Evolutionary conservation across 2,888 invertebrate species (phyloP).

Genomic region (Melolontha melolontha): DNA sequence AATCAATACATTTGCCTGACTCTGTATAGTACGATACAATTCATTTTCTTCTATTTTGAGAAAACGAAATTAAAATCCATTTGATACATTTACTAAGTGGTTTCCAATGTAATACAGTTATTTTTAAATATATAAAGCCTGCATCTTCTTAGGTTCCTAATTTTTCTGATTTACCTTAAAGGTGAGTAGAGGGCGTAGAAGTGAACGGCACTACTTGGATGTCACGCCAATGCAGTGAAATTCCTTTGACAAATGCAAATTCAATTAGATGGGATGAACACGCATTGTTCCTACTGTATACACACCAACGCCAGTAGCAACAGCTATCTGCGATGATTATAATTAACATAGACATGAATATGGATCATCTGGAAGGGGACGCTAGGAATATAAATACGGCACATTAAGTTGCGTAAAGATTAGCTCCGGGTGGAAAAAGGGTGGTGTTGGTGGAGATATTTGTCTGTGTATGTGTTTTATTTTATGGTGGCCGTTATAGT

Average conservation of each 20-base stretch:
- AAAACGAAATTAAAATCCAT: no score
- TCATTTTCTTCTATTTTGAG: no score
- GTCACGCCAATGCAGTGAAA: conserved; percentile 37
- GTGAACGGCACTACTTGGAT: neutral
- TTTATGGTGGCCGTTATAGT: no score
- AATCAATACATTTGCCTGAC: no score
- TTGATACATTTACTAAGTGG: no score
- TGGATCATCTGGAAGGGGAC: conserved; percentile 19
- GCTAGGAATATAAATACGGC: neutral
- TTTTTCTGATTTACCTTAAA: neutral
- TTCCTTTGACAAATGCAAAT: conserved; percentile 43
- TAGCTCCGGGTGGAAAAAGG: no score
- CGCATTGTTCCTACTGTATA: conserved; percentile 11
- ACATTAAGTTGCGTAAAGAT: neutral
- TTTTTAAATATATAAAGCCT: no score
- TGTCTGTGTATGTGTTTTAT: no score
- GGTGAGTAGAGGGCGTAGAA: neutral
- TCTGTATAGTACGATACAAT: no score
- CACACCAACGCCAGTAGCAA: conserved; percentile 8
- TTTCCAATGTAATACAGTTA: no score
- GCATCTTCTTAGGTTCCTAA: neutral
- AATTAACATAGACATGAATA: conserved; percentile 42
- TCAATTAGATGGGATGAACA: conserved; percentile 38
- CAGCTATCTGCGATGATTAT: conserved; percentile 36
- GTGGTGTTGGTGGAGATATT: no score